Evolutionary conservation across 2,113 vertebrate genomes (phyloP).

Genomic region (Agelaius tricolor): DNA sequence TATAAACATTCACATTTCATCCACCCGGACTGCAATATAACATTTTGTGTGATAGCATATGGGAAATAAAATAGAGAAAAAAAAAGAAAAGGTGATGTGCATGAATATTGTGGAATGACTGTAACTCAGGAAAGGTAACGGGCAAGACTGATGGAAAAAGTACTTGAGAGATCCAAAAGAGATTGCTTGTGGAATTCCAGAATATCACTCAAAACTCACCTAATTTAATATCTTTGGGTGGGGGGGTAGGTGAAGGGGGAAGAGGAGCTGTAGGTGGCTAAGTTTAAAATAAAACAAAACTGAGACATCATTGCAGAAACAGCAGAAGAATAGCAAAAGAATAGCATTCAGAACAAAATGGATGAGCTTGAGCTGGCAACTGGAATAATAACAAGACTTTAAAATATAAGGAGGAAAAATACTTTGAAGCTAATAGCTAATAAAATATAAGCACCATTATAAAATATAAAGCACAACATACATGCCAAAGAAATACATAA

Average conservation of each 20-base stretch:
- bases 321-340: not conserved
- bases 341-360: not conserved
- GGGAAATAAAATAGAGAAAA: not conserved
- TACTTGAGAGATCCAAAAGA: rapidly evolving
- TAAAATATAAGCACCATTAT: not conserved
- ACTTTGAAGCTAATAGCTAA: not conserved
- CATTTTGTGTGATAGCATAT: not conserved
- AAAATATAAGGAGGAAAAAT: not conserved
- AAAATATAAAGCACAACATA: not conserved
- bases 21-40: not conserved
- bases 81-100: rapidly evolving
- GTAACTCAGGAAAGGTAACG: not conserved
- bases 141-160: not conserved
- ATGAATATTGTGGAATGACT: not conserved
- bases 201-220: not conserved
- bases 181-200: not conserved
- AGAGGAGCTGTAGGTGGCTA: no score
- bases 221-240: not conserved
- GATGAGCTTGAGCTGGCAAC: not conserved
- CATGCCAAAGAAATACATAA: not conserved
- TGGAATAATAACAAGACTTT: not conserved
- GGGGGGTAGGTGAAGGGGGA: no score
- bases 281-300: not conserved
- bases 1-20: not conserved
- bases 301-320: not conserved